Evolutionary conservation across 2,888 invertebrate species (phyloP), one percentile per base, ranked within the genome.

Genomic region (Steinernema carpocapsae): DNA sequence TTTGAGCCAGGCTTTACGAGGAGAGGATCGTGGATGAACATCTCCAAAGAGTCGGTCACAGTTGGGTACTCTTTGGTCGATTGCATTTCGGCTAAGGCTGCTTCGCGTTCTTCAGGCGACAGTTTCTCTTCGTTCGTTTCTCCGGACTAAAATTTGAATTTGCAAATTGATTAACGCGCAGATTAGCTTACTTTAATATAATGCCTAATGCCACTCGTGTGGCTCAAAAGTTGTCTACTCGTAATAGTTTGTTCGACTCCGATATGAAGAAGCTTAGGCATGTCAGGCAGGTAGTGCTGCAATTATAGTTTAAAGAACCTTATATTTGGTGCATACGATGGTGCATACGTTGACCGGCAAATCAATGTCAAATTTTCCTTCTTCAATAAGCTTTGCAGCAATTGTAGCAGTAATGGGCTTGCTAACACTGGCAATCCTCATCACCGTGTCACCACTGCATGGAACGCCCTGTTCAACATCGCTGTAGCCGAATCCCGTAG

Each of bases 391-490:
- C 79, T 88, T 89, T 26, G 90, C 91, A 59, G 90, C 88, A 37
- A 90, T 87, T 17, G 89, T 87, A 88, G 90, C 89, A 17, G 91
- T 90, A 75, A 91, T 88, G 17, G 90, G 84, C 83, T 91, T 91
- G 83, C 91, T 91, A 77, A 91, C 91, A 80, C 91, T 91, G 48
- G 91, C 91, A 74, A 91, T 91, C 45, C 91, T 86, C 88, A 91
- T 89, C 0, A 91, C 89, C 6, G 78, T 79, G 29, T 79, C 52
- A 10, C 71, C 71, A 72, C 29, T 77, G 72, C 80, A 80, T 24
- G 10, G 84, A 82, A 83, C 90, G 90, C 88, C 77, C 77, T 90
- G 91, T 85, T 91, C 91, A 1, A 91, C 82, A 82, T 91, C 90
- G 37, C 90, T 86, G 82, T 88, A 90, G 0, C 91, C 91, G 76